Percentiles rank a stretch among this genome's conserved stretches.
These are phyloP conservation scores for Hemicordylus capensis DNA, from an alignment of 2,113 vertebrate species.

Conservation along the genomic window DNA sequence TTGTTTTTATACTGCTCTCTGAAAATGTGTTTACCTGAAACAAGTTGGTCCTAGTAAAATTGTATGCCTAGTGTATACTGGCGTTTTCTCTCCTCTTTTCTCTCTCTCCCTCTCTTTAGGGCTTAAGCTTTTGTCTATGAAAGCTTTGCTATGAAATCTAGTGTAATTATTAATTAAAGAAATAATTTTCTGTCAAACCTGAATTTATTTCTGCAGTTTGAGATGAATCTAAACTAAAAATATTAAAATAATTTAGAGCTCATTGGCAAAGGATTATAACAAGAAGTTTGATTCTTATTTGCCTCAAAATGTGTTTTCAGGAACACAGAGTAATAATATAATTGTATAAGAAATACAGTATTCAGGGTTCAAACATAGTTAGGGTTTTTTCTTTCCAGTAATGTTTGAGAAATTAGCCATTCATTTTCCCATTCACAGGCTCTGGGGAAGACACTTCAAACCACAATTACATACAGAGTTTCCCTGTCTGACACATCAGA, in stretches of 20 bases:
- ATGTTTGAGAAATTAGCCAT: background rate
- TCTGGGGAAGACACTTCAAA: background rate
- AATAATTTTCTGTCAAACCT: background rate
- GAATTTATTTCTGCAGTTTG: background rate
- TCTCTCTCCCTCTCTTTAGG: background rate
- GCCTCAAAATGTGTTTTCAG: background rate
- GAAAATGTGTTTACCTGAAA: too few relatives aligned
- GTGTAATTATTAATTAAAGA: background rate
- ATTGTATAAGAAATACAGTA: background rate
- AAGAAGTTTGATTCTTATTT: background rate
- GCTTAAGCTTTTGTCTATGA: too few relatives aligned
- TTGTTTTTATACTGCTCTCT: too few relatives aligned
- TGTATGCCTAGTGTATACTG: too few relatives aligned
- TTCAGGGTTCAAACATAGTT: background rate
- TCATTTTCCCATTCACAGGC: slow-evolving; percentile 12
- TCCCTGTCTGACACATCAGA: slow-evolving; percentile 47
- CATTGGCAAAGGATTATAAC: background rate
- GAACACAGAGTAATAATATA: background rate
- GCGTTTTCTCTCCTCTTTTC: too few relatives aligned
- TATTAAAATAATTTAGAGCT: background rate
- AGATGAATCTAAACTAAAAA: background rate
- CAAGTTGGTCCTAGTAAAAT: too few relatives aligned
- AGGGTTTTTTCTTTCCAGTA: background rate
- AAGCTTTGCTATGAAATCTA: background rate
- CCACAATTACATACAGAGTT: slow-evolving; percentile 37